Base-by-base conservation (phyloP, 2,888 invertebrate species). In the Pelosia muscerda region DNA sequence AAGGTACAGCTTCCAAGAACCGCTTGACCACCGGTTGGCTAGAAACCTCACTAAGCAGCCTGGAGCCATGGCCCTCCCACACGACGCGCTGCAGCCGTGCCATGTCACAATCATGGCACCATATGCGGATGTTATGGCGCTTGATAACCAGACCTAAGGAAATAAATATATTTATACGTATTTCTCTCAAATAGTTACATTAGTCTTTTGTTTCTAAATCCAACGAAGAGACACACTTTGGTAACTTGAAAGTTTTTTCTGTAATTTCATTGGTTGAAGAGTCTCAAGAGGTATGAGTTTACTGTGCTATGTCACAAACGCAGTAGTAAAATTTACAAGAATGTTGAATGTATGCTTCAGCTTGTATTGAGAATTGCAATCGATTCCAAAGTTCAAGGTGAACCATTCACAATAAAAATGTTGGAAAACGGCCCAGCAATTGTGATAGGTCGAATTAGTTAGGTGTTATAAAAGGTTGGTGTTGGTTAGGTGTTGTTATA, bases 101-200 rank as follows among this genome's bases (percentile, higher is more conserved):
- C 88, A 98, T 96, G 91, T 98, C 98, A 89, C 97, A 96, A 90
- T 98, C 98, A 90, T 98, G 98, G 83, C 98, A 98, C 99, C 99
- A 99, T 95, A 98, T 98, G 79, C 98, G 95, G 76, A 99, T 98
- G 86, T 98, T 98, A 77, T 98, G 97, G 69, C 97, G 96, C 84
- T 97, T 97, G 83, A 98, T 96, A 85, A 97, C 97, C 87, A 97
- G 93, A 88, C 96, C 98, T 97, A 91, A 54, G 54, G 31, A 25
- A 59, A 31, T 28, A 25, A 42, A 61, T n/a, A 11, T 25, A 53
- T 15, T 1, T 42, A 55, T 9, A 23, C 28, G 11, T 38, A 19
- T 60, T 34, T 34, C 34, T 34, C 34, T 11, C 34, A 0, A 11
- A 34, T 34, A 1, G 1, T 34, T 34, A 3, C 10, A 34, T 34